These are phyloP conservation scores for Perognathus longimembris DNA, from an alignment of 2,113 vertebrate genomes.

Conservation along the genomic window DNA sequence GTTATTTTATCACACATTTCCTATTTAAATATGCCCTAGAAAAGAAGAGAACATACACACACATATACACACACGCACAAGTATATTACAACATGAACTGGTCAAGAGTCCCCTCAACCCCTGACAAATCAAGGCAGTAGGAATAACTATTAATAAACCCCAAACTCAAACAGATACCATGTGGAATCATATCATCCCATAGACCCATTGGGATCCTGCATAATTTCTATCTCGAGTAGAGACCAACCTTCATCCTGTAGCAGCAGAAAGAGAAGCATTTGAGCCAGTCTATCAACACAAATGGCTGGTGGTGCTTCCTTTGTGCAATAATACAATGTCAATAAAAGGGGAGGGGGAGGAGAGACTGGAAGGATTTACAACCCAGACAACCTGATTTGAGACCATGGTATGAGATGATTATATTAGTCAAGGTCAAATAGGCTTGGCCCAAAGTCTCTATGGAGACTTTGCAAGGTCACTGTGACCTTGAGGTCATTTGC, in stretches of 20 bases:
- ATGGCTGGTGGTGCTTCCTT: neutral
- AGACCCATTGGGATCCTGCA: neutral
- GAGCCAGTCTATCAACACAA: neutral
- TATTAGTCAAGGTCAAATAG: neutral
- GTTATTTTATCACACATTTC: conserved; percentile 18
- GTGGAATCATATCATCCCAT: neutral
- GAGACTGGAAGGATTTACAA: neutral
- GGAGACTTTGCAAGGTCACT: neutral
- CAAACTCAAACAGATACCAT: neutral
- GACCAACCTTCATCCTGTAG: neutral
- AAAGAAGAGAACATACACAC: neutral
- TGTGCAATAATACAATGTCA: neutral
- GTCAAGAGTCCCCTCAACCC: neutral
- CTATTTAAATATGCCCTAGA: neutral
- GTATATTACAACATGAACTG: conserved; percentile 28
- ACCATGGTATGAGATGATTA: too few relatives aligned
- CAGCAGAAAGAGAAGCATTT: neutral
- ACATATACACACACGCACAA: neutral
- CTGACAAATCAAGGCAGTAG: neutral
- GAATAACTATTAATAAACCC: neutral
- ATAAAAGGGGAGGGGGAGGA: too few relatives aligned
- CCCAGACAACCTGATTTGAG: neutral
- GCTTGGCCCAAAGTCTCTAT: neutral
- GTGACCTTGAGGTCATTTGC: neutral
- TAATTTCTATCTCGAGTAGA: neutral